Conservation (phyloP, 2,797 vertebrate genomes). For the Bufotes viridis region DNA sequence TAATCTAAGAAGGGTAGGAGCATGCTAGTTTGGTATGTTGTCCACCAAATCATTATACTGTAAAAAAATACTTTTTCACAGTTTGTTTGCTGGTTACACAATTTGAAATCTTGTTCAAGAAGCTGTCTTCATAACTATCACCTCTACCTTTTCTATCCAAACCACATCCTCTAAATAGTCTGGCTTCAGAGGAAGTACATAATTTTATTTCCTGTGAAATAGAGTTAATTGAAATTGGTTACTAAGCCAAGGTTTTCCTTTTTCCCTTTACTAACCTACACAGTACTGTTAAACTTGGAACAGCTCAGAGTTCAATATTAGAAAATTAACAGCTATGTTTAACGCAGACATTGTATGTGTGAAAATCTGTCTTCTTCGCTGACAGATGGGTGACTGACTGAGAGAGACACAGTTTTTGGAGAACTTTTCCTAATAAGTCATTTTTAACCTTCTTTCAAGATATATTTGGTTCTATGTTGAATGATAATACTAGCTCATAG, state of each 20-base stretch:
- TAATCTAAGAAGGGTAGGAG: no score
- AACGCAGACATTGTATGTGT: conserved; percentile 56
- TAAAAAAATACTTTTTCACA: no score
- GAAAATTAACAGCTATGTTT: conserved; percentile 57
- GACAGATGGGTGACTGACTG: conserved; percentile 55
- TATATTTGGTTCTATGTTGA: not conserved
- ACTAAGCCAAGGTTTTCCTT: conserved; percentile 45
- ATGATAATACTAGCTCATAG: not conserved
- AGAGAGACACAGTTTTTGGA: conserved; percentile 41
- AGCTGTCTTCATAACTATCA: not conserved
- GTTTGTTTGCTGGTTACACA: no score
- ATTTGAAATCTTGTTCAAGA: not conserved
- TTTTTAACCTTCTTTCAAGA: conserved; percentile 40
- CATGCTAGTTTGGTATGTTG: no score
- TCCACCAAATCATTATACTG: no score
- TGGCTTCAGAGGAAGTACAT: not conserved
- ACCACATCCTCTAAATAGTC: not conserved
- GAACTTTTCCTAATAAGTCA: conserved; percentile 29
- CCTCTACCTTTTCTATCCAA: not conserved
- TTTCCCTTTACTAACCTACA: conserved; percentile 38
- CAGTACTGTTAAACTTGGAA: conserved; percentile 50
- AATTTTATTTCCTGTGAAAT: not conserved
- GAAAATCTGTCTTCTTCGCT: conserved; percentile 51
- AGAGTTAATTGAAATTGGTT: not conserved
- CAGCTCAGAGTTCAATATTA: conserved; percentile 50